Base-by-base conservation (phyloP, 2,113 vertebrate species). In the Myiopsitta monachus region DNA sequence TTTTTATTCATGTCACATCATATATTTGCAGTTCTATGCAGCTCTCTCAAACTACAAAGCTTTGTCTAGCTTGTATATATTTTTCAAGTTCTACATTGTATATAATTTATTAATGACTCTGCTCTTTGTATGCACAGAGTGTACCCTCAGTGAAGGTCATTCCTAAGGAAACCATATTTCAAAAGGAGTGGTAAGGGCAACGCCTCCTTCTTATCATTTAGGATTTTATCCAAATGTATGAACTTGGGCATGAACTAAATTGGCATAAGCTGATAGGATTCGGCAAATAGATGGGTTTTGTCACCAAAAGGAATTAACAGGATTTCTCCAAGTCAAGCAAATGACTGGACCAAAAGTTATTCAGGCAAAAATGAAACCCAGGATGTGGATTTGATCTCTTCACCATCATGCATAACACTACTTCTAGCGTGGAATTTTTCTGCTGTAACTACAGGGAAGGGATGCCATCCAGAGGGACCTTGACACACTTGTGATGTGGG, bases 131-230 rank as follows among this genome's bases (percentile, higher is more conserved):
- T 87, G 91, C 70, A 73, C 62, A 93, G 83, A 95, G 73, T 82
- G 73, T 90, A 93, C 52, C 63, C 54, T 87, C 52, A 73, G 88
- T 92, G 93, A 94, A 97, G 95, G 93, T 96, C 75, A 96, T 88
- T 96, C 93, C 86, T 91, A 93, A 95, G 90, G 93, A 92, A 95
- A 95, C 39, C 3, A 1, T 81, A 86, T 93, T 97, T 96, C 88
- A 96, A 87, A 95, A 87, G 59, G 47, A 1, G 9, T 82, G 93
- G 94, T 95, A 95, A 87, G 68, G 84, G 76, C 69, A 95, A 95
- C 27, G 31, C 87, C 84, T 91, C 68, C 62, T 91, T 91, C 94
- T 94, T 96, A 95, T 92, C 92, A 83, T 91, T 85, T 82, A 88
- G 78, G 61, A 90, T 92, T 96, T 91, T 88, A 79, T 94, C 64